Conservation (phyloP, 2,113 vertebrate genomes). For the Mystacornis crossleyi region DNA sequence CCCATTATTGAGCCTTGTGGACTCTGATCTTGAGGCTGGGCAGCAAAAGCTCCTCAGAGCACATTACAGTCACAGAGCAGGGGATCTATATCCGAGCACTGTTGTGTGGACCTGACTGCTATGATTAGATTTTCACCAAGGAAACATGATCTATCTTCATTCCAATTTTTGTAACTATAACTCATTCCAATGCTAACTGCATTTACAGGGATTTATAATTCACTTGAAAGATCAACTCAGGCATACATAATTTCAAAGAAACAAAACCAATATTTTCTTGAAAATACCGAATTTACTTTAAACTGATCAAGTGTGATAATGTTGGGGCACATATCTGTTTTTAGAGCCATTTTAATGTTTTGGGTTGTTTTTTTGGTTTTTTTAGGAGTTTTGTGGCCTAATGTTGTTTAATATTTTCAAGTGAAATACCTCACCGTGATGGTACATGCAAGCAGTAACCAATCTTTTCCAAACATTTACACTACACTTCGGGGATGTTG, state of each 20-base stretch:
- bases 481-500: background rate
- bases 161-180: background rate
- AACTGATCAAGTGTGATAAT: background rate
- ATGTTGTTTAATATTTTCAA: background rate
- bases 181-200: background rate
- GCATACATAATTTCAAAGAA: background rate
- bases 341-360: background rate
- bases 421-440: background rate
- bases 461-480: background rate
- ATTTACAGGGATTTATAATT: slow-evolving; percentile 5
- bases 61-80: background rate
- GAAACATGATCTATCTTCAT: slow-evolving; percentile 28
- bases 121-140: background rate
- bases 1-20: background rate
- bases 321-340: background rate
- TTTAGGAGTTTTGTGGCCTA: background rate
- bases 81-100: background rate
- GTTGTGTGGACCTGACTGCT: background rate
- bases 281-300: background rate
- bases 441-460: background rate
- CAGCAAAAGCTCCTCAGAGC: background rate
- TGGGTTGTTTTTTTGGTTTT: background rate
- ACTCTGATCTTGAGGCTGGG: fast-evolving
- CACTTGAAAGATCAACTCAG: slow-evolving; percentile 10
- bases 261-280: background rate